Base-by-base conservation (phyloP, 1,140 invertebrate genomes). In the Scaptodrosophila lebanonensis region DNA sequence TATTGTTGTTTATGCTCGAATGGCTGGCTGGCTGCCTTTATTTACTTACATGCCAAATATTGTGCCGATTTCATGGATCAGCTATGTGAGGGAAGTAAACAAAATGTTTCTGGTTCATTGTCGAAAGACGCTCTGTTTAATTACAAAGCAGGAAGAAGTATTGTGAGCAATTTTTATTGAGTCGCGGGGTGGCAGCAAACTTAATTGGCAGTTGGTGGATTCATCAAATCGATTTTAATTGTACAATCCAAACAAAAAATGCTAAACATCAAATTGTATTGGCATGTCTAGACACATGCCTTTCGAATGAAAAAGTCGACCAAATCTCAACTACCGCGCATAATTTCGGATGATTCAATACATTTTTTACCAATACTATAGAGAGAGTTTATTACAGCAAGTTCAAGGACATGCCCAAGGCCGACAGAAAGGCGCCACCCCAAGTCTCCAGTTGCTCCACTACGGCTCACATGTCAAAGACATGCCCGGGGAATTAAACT, bases 401-500 rank as follows among this genome's bases (percentile, higher is more conserved):
- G 72, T 77, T 79, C 72, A 77, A 79, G 72, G 72, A 54, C 63
- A 17, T 25, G 22, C 22, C 8, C 22, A 25, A 8, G 22, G 22
- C 22, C 8, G 22, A 8, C 22, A 25, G 8, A 25, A 25, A 25
- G 22, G 22, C 22, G 8, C 16, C 35, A 40, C 11, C 44, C 27
- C 18, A 29, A 38, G 6, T 18, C 38, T 25, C 16, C 20, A 22
- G 12, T 38, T 17, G 22, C 7, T 1, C 18, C 9, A 22, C 44
- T 58, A 45, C 61, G 44, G 36, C 27, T 63, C 49, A 22, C 52
- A 52, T 75, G 71, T 76, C 66, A 75, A 65, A 79, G 50, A 29
- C 63, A 47, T 49, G 51, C 30, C 43, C 20, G 20, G 39, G 59
- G 68, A 77, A 77, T 77, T 72, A 79, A 67, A 48, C 48, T 53